Evolutionary conservation across 2,888 invertebrate species (phyloP).

Genomic region (Brachyopa scutellaris): DNA sequence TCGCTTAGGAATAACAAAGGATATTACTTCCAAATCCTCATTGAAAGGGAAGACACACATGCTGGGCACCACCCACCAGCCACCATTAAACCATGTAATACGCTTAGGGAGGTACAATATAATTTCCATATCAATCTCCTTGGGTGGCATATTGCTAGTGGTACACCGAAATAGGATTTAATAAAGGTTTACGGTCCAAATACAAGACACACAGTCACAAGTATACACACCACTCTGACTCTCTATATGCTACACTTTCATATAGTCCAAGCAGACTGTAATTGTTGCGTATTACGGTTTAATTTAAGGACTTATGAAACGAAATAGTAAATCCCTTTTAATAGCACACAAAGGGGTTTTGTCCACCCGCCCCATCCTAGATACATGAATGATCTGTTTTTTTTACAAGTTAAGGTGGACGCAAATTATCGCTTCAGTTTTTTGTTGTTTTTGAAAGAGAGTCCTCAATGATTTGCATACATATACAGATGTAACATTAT

Average conservation of each 20-base stretch:
- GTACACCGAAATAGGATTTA: conserved; percentile 23
- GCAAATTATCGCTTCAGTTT: conserved; percentile 26
- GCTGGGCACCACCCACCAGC: no score
- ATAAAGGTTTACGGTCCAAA: conserved; percentile 26
- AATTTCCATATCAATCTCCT: conserved; percentile 49
- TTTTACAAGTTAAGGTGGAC: neutral
- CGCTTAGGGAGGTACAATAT: conserved; percentile 26
- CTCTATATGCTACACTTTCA: neutral
- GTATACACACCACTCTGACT: neutral
- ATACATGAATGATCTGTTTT: conserved; percentile 19
- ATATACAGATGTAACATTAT: no score
- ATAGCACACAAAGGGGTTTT: conserved; percentile 9
- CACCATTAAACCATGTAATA: conserved; percentile 21
- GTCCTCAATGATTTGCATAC: neutral
- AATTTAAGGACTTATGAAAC: conserved; percentile 47
- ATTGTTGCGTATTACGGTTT: conserved; percentile 49
- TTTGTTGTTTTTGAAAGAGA: neutral
- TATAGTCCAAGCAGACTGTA: conserved; percentile 16
- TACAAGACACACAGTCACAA: neutral
- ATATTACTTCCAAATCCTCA: no score
- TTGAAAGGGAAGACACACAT: no score
- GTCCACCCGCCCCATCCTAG: neutral
- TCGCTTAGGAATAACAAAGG: no score
- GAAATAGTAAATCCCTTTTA: conserved; percentile 30
- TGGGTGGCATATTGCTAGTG: conserved; percentile 40